These are phyloP conservation scores for Nematolebias whitei DNA, from an alignment of 2,113 vertebrate species.

Conservation along the genomic window DNA sequence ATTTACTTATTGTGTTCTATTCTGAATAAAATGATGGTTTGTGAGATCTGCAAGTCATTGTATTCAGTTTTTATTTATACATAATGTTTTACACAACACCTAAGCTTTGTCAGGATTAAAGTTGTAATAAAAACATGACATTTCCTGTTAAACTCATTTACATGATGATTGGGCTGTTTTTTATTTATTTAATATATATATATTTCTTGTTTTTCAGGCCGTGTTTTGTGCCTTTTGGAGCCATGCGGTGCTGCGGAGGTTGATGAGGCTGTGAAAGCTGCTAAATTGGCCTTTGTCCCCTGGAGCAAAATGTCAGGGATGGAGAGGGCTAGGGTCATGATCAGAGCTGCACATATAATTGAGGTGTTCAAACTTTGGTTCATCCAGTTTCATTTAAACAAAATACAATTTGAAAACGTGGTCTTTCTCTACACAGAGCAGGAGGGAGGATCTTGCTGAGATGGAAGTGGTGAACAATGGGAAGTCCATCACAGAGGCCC, in stretches of 20 bases:
- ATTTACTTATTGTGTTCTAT: too few relatives aligned
- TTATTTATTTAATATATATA: too few relatives aligned
- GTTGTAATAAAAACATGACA: too few relatives aligned
- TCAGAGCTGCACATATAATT: conserved; percentile 91
- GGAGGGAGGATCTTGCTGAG: conserved; percentile 87
- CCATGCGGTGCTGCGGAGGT: conserved; percentile 88
- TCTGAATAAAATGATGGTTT: too few relatives aligned
- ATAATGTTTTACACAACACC: too few relatives aligned
- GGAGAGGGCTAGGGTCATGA: conserved; percentile 89
- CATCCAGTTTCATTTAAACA: neutral
- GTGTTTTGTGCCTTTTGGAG: conserved; percentile 85
- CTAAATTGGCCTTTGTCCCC: conserved; percentile 84
- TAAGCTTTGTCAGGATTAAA: too few relatives aligned
- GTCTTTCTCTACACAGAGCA: conserved; percentile 67
- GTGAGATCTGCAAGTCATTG: too few relatives aligned
- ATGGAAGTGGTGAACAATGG: conserved; percentile 93
- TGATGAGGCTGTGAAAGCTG: conserved; percentile 84
- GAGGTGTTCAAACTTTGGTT: conserved; percentile 75
- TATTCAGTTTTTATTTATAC: too few relatives aligned
- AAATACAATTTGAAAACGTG: conserved; percentile 3
- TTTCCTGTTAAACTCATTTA: too few relatives aligned
- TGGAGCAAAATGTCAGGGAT: conserved; percentile 92
- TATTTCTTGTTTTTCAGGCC: conserved; percentile 80
- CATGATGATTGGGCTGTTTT: too few relatives aligned
- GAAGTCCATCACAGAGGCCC: conserved; percentile 92